Evolutionary conservation across 2,797 vertebrate genomes (phyloP).

Genomic region (Cuculus canorus): DNA sequence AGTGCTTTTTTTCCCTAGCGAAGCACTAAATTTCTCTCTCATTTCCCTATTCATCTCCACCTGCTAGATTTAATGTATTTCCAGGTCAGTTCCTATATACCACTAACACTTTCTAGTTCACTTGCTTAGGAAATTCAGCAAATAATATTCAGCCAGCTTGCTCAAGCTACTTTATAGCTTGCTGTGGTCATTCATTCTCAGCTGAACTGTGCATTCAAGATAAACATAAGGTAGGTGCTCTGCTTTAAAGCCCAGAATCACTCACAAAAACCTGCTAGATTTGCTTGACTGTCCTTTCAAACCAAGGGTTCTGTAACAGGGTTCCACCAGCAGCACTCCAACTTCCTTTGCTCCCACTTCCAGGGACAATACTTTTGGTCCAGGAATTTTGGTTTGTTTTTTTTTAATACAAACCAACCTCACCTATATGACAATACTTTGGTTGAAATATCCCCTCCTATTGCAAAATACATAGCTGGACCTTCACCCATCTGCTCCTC

Average conservation of each 20-base stretch:
- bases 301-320: neutral
- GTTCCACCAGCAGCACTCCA: neutral
- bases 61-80: slow-evolving; percentile 52
- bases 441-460: neutral
- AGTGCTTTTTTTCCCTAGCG: neutral
- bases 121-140: slow-evolving; percentile 55
- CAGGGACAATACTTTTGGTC: neutral
- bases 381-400: neutral
- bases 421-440: neutral
- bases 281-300: neutral
- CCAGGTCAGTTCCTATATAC: slow-evolving; percentile 54
- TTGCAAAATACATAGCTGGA: neutral
- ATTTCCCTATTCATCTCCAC: neutral
- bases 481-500: neutral
- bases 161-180: neutral
- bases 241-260: neutral
- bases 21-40: slow-evolving; percentile 39
- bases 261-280: neutral
- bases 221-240: neutral
- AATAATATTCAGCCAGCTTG: neutral
- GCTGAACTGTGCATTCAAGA: neutral
- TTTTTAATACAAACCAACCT: neutral
- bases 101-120: slow-evolving; percentile 45
- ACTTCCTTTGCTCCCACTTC: neutral
- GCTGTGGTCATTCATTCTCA: neutral